Conservation (phyloP, 2,888 invertebrate species). For the Glaucopsyche alexis region DNA sequence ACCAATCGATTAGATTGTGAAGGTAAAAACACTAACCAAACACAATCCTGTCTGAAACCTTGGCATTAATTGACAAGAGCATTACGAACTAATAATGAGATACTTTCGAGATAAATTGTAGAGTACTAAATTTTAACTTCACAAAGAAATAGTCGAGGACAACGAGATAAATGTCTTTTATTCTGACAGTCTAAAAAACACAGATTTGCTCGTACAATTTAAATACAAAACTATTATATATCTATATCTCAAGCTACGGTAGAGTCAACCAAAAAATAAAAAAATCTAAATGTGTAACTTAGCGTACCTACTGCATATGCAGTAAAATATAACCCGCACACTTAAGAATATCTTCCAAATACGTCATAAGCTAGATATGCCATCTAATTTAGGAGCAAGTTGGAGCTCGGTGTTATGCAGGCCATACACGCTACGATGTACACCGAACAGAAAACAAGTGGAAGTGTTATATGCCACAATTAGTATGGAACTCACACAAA, state of each 20-base stretch:
- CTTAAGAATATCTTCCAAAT: conserved; percentile 11
- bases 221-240: neutral
- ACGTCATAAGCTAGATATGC: conserved; percentile 10
- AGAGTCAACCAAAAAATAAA: neutral
- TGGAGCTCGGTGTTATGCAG: conserved; percentile 8
- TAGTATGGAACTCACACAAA: too few species aligned
- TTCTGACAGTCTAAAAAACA: neutral
- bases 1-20: neutral
- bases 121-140: neutral
- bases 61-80: neutral
- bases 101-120: neutral
- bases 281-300: neutral
- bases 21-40: neutral
- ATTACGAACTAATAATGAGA: neutral
- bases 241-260: neutral
- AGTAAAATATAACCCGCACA: neutral
- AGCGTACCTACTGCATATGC: neutral
- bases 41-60: neutral
- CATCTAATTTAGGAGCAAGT: conserved; percentile 22
- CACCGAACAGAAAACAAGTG: too few species aligned
- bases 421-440: neutral
- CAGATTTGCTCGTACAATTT: neutral
- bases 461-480: too few species aligned
- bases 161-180: neutral
- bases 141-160: neutral